Percentiles rank a stretch among this genome's conserved stretches.
Evolutionary conservation across 2,888 invertebrate species (phyloP).

Genomic region (Erebia ligea): DNA sequence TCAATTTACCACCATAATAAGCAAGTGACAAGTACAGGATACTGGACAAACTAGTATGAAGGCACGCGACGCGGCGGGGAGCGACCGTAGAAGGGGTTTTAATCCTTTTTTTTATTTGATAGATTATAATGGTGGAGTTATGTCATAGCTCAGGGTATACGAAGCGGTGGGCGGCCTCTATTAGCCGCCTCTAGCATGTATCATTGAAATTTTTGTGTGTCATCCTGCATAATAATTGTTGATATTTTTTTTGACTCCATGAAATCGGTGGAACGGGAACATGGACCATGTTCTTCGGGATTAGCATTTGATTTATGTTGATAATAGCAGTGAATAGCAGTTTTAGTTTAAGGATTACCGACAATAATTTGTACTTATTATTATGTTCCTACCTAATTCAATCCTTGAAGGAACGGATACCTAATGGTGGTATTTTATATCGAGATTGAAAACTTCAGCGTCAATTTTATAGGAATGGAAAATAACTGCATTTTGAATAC

Average conservation of each 20-base stretch:
- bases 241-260: constrained; percentile 49
- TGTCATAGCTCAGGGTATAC: constrained; percentile 57
- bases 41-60: constrained; percentile 63
- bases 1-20: constrained; percentile 67
- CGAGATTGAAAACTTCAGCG: not conserved
- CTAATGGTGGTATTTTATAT: not conserved
- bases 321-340: not conserved
- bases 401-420: not conserved
- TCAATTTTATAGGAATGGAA: not conserved
- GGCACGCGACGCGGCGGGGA: constrained; percentile 78
- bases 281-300: not conserved
- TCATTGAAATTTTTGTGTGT: constrained; percentile 74
- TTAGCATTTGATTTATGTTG: constrained; percentile 17
- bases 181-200: constrained; percentile 64
- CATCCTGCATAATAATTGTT: constrained; percentile 71
- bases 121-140: constrained; percentile 75
- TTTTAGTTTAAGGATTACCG: too few species aligned
- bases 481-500: not conserved
- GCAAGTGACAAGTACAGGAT: constrained; percentile 59
- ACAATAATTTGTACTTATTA: too few species aligned
- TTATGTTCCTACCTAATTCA: not conserved
- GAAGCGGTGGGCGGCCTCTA: constrained; percentile 57
- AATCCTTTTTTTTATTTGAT: constrained; percentile 55
- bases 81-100: constrained; percentile 50
- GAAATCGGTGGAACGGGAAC: constrained; percentile 22